Evolutionary conservation across 2,888 invertebrate species (phyloP).

Genomic region (Sinotaia quadrata): DNA sequence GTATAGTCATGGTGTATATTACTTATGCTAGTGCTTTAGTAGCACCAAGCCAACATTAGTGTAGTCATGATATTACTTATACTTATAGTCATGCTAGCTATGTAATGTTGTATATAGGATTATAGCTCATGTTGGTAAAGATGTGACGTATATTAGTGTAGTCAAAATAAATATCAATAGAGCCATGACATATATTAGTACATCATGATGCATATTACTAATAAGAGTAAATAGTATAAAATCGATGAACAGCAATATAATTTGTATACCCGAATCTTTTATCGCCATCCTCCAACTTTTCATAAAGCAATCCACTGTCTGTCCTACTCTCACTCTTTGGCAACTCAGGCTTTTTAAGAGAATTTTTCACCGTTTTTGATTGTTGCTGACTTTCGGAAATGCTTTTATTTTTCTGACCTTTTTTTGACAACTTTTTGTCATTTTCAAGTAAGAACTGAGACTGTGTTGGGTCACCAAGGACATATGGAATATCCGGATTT

Average conservation of each 20-base stretch:
- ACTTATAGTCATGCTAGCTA: too few species aligned
- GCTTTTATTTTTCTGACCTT: background rate
- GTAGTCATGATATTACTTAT: too few species aligned
- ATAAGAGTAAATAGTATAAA: background rate
- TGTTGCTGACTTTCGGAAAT: background rate
- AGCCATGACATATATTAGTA: too few species aligned
- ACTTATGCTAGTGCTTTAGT: too few species aligned
- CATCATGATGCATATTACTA: too few species aligned
- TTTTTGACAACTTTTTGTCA: background rate
- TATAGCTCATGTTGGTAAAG: too few species aligned
- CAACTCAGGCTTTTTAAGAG: background rate
- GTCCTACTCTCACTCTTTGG: too few species aligned
- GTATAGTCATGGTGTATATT: too few species aligned
- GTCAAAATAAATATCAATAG: too few species aligned
- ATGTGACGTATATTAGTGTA: too few species aligned
- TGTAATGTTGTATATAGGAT: too few species aligned
- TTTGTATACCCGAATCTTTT: constrained; percentile 39
- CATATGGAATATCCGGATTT: constrained; percentile 33
- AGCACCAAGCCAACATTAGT: too few species aligned
- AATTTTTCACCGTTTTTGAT: background rate
- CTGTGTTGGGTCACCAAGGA: constrained; percentile 38
- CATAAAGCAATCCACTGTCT: constrained; percentile 27
- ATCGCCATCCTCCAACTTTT: constrained; percentile 39
- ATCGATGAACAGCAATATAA: background rate
- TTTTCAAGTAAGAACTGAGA: constrained; percentile 10